Percentiles rank a stretch among this genome's conserved stretches.
phyloP scores from a whole-genome alignment of 2,888 invertebrate genomes.

The Tetranychus truncatus region DNA sequence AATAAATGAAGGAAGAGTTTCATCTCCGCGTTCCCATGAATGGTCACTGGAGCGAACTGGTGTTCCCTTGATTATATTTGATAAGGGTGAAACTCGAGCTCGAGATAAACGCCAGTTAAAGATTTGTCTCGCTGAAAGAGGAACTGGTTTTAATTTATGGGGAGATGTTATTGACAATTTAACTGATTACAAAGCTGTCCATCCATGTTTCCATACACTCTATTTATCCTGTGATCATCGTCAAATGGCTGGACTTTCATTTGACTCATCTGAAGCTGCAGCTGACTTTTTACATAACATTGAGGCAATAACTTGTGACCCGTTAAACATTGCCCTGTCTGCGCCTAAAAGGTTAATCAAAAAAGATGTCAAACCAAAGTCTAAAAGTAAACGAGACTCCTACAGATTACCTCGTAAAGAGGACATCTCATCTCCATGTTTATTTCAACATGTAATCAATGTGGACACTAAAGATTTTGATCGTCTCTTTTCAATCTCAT shows the following conservation, averaged over 20 bases:
- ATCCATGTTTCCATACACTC: constrained; percentile 55
- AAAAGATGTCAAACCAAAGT: constrained; percentile 11
- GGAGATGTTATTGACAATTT: constrained; percentile 59
- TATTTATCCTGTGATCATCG: constrained; percentile 56
- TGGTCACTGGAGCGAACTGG: constrained; percentile 60
- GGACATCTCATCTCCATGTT: constrained; percentile 64
- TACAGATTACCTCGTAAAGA: constrained; percentile 48
- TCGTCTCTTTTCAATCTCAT: constrained; percentile 44
- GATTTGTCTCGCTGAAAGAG: constrained; percentile 53
- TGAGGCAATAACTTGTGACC: constrained; percentile 50
- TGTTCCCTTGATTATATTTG: constrained; percentile 55
- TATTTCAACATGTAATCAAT: constrained; percentile 62
- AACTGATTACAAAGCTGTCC: constrained; percentile 49
- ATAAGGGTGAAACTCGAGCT: constrained; percentile 53
- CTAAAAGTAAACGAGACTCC: constrained; percentile 28
- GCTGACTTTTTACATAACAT: constrained; percentile 50
- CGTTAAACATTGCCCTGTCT: constrained; percentile 55
- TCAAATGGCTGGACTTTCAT: constrained; percentile 55
- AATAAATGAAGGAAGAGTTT: constrained; percentile 21
- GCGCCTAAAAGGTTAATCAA: constrained; percentile 40
- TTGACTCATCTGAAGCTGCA: constrained; percentile 53
- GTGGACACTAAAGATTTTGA: constrained; percentile 49
- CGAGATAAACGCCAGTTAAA: constrained; percentile 48
- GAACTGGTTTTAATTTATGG: constrained; percentile 64
- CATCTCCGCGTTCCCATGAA: constrained; percentile 24